Evolutionary conservation across 2,113 vertebrate species (phyloP).

Genomic region (Glaucomys volans): DNA sequence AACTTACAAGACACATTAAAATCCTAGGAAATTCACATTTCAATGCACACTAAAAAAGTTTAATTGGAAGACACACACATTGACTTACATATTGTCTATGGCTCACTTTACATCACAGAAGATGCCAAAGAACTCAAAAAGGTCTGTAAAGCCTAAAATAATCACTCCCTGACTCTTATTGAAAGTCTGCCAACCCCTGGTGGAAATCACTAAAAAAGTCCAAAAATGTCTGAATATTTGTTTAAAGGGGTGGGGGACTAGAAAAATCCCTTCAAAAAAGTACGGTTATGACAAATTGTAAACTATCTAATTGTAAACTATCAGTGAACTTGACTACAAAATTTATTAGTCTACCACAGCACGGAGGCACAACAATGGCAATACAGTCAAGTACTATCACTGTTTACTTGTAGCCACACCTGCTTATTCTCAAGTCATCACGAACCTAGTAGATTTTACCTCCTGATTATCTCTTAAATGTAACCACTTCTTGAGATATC

Average conservation of each 20-base stretch:
- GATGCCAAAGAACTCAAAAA: neutral
- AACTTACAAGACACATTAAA: neutral
- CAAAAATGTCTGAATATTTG: slow-evolving; percentile 17
- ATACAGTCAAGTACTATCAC: neutral
- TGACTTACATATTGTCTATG: neutral
- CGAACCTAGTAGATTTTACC: neutral
- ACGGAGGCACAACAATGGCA: neutral
- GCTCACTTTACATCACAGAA: neutral
- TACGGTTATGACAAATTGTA: neutral
- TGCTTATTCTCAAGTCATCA: neutral
- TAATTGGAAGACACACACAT: neutral
- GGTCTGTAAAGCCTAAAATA: neutral
- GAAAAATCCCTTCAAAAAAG: slow-evolving; percentile 25
- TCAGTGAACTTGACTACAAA: neutral
- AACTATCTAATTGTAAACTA: neutral
- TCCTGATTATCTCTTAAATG: neutral
- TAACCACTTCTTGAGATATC: neutral
- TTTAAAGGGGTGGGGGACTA: neutral
- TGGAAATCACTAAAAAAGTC: slow-evolving; percentile 13
- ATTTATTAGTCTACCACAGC: neutral
- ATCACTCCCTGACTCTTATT: neutral
- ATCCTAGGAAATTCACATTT: neutral
- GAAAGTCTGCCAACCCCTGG: neutral
- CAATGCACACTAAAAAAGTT: neutral
- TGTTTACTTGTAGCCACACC: neutral